These are phyloP conservation scores for Sinocyclocheilus anshuiensis DNA, from an alignment of 2,113 vertebrate species.

Conservation along the genomic window DNA sequence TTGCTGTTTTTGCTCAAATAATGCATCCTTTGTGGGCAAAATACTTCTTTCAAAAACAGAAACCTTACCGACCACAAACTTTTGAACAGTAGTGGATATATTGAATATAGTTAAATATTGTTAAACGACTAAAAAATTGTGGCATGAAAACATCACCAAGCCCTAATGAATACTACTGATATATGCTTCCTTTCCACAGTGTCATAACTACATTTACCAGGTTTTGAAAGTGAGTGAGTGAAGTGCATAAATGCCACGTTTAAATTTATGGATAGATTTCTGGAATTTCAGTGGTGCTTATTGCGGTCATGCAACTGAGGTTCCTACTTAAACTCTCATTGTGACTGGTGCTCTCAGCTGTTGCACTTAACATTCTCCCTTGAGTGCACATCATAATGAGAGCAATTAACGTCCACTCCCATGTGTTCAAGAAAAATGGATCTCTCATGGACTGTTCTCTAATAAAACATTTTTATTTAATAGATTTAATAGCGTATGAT, in stretches of 20 bases:
- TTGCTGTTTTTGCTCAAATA: not conserved
- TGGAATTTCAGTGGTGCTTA: not conserved
- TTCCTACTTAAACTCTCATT: not conserved
- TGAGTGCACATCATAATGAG: slow-evolving; percentile 11
- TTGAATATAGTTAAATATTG: not conserved
- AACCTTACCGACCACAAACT: not conserved
- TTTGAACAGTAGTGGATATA: not conserved
- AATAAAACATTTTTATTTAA: slow-evolving; percentile 6
- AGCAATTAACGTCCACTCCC: not conserved
- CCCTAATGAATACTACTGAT: not conserved
- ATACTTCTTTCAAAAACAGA: not conserved
- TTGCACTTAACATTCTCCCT: not conserved
- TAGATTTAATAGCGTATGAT: not conserved
- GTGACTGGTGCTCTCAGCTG: not conserved
- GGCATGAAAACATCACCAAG: not conserved
- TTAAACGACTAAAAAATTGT: not conserved
- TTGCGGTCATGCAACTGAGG: not conserved
- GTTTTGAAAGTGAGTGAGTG: not conserved
- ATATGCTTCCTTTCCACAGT: not conserved
- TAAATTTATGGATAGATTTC: not conserved
- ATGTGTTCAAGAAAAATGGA: not conserved
- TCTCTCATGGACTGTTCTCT: not conserved
- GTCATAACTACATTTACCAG: not conserved
- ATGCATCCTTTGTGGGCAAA: not conserved
- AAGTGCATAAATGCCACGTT: not conserved